Conservation (phyloP, 2,888 invertebrate genomes). For the Lithophane socia region DNA sequence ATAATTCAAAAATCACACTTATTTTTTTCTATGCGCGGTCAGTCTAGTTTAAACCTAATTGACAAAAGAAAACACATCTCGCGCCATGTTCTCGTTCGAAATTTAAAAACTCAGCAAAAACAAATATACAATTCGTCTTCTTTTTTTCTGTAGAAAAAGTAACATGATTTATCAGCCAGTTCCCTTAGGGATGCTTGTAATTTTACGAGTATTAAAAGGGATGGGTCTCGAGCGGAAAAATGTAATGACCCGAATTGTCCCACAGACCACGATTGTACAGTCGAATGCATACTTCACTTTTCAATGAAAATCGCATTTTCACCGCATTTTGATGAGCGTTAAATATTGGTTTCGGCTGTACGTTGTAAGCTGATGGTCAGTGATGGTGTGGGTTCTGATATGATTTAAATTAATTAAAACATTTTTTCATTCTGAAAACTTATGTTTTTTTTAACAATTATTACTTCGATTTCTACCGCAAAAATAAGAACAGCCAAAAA, state of each 20-base stretch:
- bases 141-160: constrained; percentile 23
- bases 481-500: background rate
- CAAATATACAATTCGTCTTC: constrained; percentile 26
- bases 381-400: background rate
- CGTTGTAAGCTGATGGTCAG: background rate
- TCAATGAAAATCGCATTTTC: constrained; percentile 22
- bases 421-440: background rate
- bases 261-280: constrained; percentile 46
- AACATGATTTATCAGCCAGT: constrained; percentile 51
- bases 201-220: constrained; percentile 55
- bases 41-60: no score
- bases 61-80: background rate
- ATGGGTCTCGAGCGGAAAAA: constrained; percentile 44
- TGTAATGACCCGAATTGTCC: constrained; percentile 45
- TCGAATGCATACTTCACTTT: constrained; percentile 30
- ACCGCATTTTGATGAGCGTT: constrained; percentile 36
- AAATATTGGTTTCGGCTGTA: constrained; percentile 35
- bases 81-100: constrained; percentile 3
- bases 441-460: background rate
- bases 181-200: constrained; percentile 45
- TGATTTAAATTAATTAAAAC: background rate
- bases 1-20: no score
- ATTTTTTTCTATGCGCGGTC: no score
- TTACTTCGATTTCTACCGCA: background rate
- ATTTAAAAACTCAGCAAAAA: constrained; percentile 35